These are phyloP conservation scores for Ips typographus DNA, from an alignment of 1,140 invertebrate species.

Conservation along the genomic window DNA sequence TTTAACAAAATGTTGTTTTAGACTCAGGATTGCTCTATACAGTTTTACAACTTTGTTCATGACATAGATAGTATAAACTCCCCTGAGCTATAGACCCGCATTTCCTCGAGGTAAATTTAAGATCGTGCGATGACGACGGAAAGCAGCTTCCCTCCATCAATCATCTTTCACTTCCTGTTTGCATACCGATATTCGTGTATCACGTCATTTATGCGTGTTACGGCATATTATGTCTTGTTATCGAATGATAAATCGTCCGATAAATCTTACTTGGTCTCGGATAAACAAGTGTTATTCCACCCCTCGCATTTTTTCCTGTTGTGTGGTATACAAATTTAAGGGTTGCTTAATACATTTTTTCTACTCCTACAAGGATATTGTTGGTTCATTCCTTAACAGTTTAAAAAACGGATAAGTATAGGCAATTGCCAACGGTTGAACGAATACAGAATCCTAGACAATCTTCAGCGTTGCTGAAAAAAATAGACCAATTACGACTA, in stretches of 20 bases:
- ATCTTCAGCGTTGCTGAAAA: too few relatives aligned
- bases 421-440: too few relatives aligned
- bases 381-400: neutral
- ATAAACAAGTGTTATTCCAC: conserved; percentile 5
- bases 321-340: too few relatives aligned
- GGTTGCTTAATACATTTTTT: neutral
- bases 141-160: conserved; percentile 40
- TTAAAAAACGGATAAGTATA: neutral
- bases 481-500: too few relatives aligned
- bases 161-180: conserved; percentile 48
- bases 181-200: conserved; percentile 47
- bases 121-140: conserved; percentile 3
- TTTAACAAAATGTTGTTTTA: too few relatives aligned
- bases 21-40: too few relatives aligned
- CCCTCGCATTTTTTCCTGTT: neutral
- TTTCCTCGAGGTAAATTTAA: conserved; percentile 30
- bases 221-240: conserved; percentile 41
- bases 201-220: conserved; percentile 46
- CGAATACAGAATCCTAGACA: too few relatives aligned
- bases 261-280: conserved; percentile 4
- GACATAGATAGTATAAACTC: too few relatives aligned
- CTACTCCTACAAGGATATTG: too few relatives aligned
- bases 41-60: too few relatives aligned
- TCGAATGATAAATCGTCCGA: conserved; percentile 32
- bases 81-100: conserved; percentile 18